Evolutionary conservation across 2,797 vertebrate species (phyloP), one percentile per base, ranked within the genome.

Genomic region (Echiichthys vipera): DNA sequence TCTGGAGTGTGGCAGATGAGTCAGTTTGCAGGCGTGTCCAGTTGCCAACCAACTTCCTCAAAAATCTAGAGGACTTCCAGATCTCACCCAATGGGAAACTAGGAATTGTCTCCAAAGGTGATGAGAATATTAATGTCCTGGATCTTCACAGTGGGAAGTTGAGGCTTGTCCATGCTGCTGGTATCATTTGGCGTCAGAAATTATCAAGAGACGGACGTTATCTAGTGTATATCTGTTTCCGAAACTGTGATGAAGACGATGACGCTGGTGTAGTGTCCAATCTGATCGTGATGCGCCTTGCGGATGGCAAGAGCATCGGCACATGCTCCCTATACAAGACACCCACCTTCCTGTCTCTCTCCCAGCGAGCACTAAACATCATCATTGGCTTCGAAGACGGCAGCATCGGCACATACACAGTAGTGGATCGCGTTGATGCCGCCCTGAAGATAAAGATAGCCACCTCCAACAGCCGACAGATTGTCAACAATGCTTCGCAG

Each of bases 371-470:
- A 65, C 94, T 99, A 74, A 96, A 99, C 91, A 98, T 99, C 84
- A 97, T 99, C 56, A 95, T 99, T 13, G 98, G 98, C 55, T 99
- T 99, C 47, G 98, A 99, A 30, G 98, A 99, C 0, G 98, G 98
- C 62, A 99, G 98, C 87, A 97, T 99, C 20, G 98, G 98, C 70
- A 99, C 98, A 5, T 99, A 99, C 88, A 99, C 98, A 0, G 98
- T 99, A 7, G 98, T 99, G 74, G 98, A 99, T 79, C 96, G 98
- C 0, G 98, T 99, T 0, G 98, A 99, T 3, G 98, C 98, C 0
- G 95, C 98, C 3, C 93, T 99, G 80, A 99, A 99, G 90, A 99
- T 99, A 80, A 99, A 99, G 91, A 99, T 99, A 13, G 98, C 98
- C 87, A 99, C 98, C 62, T 99, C 98, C 43, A 99, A 99, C 85